Evolutionary conservation across 2,797 vertebrate genomes (phyloP).

Genomic region (Anolis apletophallus): DNA sequence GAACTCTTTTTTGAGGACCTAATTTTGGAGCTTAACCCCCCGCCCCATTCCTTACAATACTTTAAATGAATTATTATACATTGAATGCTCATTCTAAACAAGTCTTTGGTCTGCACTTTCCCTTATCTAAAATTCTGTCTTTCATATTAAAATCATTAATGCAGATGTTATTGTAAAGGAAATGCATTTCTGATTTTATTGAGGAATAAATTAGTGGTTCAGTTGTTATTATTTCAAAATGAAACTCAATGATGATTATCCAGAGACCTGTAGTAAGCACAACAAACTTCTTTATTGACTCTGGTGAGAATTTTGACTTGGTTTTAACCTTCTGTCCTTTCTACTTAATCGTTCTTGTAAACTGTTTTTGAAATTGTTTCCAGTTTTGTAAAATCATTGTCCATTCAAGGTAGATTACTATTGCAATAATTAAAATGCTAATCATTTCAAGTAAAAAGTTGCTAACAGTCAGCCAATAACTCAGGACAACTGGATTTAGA

Average conservation of each 20-base stretch:
- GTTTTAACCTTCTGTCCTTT: not conserved
- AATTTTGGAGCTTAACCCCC: not conserved
- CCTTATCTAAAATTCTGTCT: not conserved
- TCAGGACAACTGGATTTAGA: not conserved
- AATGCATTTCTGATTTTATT: conserved; percentile 34
- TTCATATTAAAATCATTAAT: conserved; percentile 26
- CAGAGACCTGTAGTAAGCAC: not conserved
- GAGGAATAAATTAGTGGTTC: conserved; percentile 6
- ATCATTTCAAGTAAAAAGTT: not conserved
- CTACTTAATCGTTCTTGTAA: not conserved
- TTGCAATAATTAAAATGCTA: not conserved
- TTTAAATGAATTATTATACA: too few relatives aligned
- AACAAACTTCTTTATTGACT: not conserved
- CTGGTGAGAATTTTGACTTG: not conserved
- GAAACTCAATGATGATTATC: not conserved
- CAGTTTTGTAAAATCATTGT: not conserved
- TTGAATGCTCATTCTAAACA: not conserved
- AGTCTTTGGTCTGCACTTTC: not conserved
- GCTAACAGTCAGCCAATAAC: not conserved
- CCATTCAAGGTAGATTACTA: too few relatives aligned
- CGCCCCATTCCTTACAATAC: too few relatives aligned
- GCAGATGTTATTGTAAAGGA: conserved; percentile 36
- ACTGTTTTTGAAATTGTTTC: not conserved
- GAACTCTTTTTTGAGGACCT: not conserved
- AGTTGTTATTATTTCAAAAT: conserved; percentile 13